These are phyloP conservation scores for Sminthurides aquaticus DNA, from an alignment of 2,888 invertebrate species.

Conservation along the genomic window DNA sequence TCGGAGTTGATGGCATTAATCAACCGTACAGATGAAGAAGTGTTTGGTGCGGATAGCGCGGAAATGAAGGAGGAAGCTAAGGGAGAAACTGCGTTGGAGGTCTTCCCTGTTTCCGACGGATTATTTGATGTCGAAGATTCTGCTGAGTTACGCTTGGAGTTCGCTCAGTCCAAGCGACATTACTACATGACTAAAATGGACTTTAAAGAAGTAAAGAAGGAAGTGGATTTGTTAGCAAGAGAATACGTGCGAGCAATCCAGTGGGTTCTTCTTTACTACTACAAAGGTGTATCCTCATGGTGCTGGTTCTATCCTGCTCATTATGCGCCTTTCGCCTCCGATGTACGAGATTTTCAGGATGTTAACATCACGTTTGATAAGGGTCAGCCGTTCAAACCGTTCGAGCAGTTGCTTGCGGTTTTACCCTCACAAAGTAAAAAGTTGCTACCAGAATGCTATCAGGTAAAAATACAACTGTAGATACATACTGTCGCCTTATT, in stretches of 20 bases:
- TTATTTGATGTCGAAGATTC: conserved; percentile 55
- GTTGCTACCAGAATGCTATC: conserved; percentile 69
- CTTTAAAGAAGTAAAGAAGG: conserved; percentile 69
- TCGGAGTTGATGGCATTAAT: conserved; percentile 57
- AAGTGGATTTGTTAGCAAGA: conserved; percentile 70
- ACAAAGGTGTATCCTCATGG: conserved; percentile 94
- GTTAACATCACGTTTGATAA: conserved; percentile 72
- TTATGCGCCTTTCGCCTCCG: conserved; percentile 93
- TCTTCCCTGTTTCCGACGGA: conserved; percentile 50
- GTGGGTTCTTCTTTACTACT: conserved; percentile 95
- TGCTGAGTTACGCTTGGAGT: conserved; percentile 57
- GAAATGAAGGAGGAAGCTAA: conserved; percentile 19
- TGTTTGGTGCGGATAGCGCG: conserved; percentile 45
- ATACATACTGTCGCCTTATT: neutral
- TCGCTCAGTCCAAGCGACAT: conserved; percentile 73
- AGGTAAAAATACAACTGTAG: conserved; percentile 47
- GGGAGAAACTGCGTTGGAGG: conserved; percentile 45
- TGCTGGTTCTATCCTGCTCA: conserved; percentile 97
- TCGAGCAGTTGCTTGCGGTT: conserved; percentile 81
- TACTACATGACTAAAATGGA: conserved; percentile 88
- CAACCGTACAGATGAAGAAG: conserved; percentile 58
- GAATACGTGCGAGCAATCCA: conserved; percentile 89
- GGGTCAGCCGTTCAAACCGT: conserved; percentile 83
- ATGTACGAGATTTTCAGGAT: conserved; percentile 69
- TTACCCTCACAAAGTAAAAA: conserved; percentile 69